Base-by-base conservation (phyloP, 2,113 vertebrate genomes). In the Lipotes vexillifer region DNA sequence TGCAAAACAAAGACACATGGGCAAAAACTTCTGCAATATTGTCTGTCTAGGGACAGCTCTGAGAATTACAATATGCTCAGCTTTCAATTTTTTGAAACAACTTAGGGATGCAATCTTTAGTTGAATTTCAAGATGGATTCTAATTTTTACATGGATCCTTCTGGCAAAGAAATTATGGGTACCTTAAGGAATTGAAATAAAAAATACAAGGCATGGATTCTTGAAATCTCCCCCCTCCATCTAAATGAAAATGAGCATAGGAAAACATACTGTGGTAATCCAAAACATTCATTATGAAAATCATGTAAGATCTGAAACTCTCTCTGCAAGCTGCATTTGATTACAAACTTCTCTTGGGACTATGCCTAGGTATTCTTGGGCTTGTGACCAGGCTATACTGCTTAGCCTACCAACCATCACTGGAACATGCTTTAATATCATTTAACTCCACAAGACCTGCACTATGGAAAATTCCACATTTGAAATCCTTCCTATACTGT, bases 1-100 rank as follows among this genome's bases (percentile, higher is more conserved):
- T 97, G 96, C 84, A 98, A 98, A 98, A 98, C 98, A 98, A 98
- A 98, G 97, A 98, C 97, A 98, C 98, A 98, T 98, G 97, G 98
- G 98, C 97, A 98, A 96, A 98, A 98, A 97, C 96, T 98, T 95
- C 85, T 97, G 98, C 97, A 98, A 98, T 98, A 98, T 98, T 98
- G 98, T 98, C 96, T 98, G 97, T 98, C 98, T 98, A 95, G 88
- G 98, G 98, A 98, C 97, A 98, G 97, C 97, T 97, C 97, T 98
- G 98, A 98, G 94, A 68, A 98, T 98, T 98, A 98, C 97, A 98
- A 98, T 98, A 98, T 98, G 98, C 97, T 98, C 98, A 96, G 94
- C 85, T 97, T 91, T 97, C 97, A 96, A 82, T 98, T 98, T 98
- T 97, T 97, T 97, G 85, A 97, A 97, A 97, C 89, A 98, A 97